Percentiles rank a stretch among this genome's conserved stretches.
Conservation (phyloP, 2,888 invertebrate genomes). For the Drosophila lacicola region DNA sequence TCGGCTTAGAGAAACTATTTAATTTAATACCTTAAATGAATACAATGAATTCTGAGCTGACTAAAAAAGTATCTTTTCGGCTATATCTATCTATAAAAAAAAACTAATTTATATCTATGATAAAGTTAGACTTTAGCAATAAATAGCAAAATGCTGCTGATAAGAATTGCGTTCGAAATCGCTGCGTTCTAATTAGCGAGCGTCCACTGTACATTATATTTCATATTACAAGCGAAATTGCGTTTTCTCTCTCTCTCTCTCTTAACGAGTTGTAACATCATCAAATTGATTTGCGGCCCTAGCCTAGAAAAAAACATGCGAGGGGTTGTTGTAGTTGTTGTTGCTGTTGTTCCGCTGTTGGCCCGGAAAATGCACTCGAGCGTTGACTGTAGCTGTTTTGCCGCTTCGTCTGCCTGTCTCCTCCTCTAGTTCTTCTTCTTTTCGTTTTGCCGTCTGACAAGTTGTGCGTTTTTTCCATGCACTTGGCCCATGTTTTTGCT, state of each 20-base stretch:
- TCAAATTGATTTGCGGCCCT: constrained; percentile 62
- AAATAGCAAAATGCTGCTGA: too few species aligned
- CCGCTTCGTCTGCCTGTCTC: constrained; percentile 36
- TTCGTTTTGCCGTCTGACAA: constrained; percentile 73
- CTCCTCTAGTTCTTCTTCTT: constrained; percentile 18
- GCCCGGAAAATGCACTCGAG: constrained; percentile 80
- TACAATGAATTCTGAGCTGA: too few species aligned
- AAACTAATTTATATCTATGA: too few species aligned
- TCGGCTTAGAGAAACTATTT: too few species aligned
- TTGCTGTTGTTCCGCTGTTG: constrained; percentile 53
- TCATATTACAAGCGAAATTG: constrained; percentile 2
- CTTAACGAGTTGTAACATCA: constrained; percentile 58
- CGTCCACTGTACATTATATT: constrained; percentile 18
- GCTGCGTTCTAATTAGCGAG: neutral
- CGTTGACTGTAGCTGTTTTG: constrained; percentile 64
- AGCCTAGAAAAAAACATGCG: constrained; percentile 57
- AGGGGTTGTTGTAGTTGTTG: constrained; percentile 27
- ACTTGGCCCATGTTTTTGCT: constrained; percentile 44
- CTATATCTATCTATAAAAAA: too few species aligned
- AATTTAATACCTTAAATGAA: too few species aligned
- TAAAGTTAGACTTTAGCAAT: too few species aligned
- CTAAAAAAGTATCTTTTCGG: too few species aligned
- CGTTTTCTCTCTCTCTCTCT: neutral
- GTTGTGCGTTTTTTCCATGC: constrained; percentile 65
- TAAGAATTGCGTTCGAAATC: too few species aligned